A percentile compares a stretch with the other conserved stretches of the same genome.
Conservation (phyloP, 2,797 vertebrate species). For the Periparus ater region DNA sequence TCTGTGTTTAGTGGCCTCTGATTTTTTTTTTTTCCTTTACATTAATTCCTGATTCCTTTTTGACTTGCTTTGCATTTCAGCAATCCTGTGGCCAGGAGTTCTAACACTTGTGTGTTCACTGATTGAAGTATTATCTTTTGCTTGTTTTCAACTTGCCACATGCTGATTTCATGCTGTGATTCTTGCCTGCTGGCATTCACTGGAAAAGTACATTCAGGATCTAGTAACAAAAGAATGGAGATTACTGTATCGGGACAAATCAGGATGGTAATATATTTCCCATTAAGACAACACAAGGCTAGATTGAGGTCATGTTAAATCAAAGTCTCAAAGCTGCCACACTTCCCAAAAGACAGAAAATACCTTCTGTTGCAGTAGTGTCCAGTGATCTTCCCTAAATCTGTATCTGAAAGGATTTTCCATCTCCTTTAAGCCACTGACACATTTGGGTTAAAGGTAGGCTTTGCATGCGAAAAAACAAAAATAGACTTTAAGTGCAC, state of each 20-base stretch:
- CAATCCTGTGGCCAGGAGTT: background rate
- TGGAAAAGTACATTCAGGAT: background rate
- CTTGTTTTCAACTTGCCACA: slow-evolving; percentile 19
- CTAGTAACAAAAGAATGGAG: slow-evolving; percentile 1
- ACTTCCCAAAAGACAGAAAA: background rate
- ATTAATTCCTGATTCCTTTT: background rate
- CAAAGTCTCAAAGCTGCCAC: background rate
- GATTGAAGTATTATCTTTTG: slow-evolving; percentile 1
- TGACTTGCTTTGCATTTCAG: background rate
- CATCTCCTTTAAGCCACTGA: background rate
- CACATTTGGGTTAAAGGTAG: background rate
- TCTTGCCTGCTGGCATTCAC: slow-evolving; percentile 24
- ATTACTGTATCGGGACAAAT: slow-evolving; percentile 33
- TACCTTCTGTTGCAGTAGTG: background rate
- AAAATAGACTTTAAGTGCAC: background rate
- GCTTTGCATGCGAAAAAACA: background rate
- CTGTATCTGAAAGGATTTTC: background rate
- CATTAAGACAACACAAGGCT: background rate
- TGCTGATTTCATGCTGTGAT: slow-evolving; percentile 21
- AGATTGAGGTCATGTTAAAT: background rate
- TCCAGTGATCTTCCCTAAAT: background rate
- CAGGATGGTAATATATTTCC: slow-evolving; percentile 4
- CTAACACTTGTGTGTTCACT: background rate
- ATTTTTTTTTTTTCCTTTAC: background rate
- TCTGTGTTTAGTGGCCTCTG: background rate